Conservation (phyloP, 1,140 invertebrate genomes). For the Odontomachus brunneus region DNA sequence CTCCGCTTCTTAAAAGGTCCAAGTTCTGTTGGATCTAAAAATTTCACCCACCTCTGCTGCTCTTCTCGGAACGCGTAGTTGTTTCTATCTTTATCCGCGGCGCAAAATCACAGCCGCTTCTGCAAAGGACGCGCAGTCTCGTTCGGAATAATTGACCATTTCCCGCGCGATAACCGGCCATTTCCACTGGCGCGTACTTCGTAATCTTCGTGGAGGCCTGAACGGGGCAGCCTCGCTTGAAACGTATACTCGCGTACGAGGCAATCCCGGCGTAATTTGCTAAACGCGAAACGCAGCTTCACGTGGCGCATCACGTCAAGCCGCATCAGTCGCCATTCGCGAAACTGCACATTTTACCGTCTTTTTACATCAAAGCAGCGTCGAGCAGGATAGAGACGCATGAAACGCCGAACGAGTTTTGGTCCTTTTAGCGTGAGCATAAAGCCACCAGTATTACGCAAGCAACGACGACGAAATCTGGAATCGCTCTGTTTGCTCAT, state of each 20-base stretch:
- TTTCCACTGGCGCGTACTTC: background rate
- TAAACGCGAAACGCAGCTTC: constrained; percentile 1
- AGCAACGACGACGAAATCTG: constrained; percentile 4
- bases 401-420: constrained; percentile 1
- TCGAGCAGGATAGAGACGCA: constrained; percentile 14
- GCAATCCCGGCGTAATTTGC: constrained; percentile 5
- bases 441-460: background rate
- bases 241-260: constrained; percentile 6
- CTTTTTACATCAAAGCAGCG: constrained; percentile 23
- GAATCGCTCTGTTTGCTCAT: background rate
- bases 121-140: background rate
- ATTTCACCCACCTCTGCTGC: too few relatives aligned
- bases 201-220: background rate
- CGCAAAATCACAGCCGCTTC: background rate
- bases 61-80: background rate
- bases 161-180: background rate
- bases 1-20: too few relatives aligned
- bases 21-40: too few relatives aligned
- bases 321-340: background rate
- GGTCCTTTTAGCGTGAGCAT: constrained; percentile 12
- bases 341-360: constrained; percentile 9
- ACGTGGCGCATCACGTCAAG: too few relatives aligned
- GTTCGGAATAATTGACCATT: background rate
- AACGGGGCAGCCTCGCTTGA: background rate
- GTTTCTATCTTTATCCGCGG: background rate